A percentile compares a stretch with the other conserved stretches of the same genome.
phyloP scores from a whole-genome alignment of 2,888 invertebrate genomes.

The Caprella mutica region DNA sequence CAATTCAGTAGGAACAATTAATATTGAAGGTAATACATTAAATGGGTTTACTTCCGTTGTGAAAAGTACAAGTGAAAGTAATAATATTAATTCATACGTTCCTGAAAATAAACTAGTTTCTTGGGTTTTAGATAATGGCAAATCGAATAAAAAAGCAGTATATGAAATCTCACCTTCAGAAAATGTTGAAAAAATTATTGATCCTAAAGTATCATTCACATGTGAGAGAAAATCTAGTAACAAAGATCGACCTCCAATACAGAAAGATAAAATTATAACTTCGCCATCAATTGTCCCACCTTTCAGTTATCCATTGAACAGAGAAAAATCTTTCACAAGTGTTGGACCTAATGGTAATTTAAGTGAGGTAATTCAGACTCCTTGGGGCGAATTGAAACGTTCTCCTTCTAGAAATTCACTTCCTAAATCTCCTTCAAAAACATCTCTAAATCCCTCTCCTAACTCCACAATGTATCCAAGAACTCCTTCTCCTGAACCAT shows the following conservation, averaged over 20 bases:
- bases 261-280: conserved; percentile 8
- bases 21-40: too few relatives aligned
- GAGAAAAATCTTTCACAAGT: conserved; percentile 3
- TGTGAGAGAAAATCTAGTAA: conserved; percentile 2
- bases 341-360: background rate
- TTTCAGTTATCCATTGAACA: background rate
- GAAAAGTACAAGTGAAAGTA: too few relatives aligned
- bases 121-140: conserved; percentile 28
- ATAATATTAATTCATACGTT: conserved; percentile 12
- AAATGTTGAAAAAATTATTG: conserved; percentile 21
- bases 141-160: background rate
- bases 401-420: conserved; percentile 20
- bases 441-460: conserved; percentile 3
- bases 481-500: background rate
- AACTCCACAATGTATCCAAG: background rate
- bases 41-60: too few relatives aligned
- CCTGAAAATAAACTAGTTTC: conserved; percentile 24
- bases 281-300: conserved; percentile 5
- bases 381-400: conserved; percentile 28
- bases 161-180: conserved; percentile 9
- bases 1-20: too few relatives aligned
- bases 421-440: conserved; percentile 23
- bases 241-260: background rate
- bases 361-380: conserved; percentile 27
- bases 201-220: background rate